Base-by-base conservation (phyloP, 2,113 vertebrate genomes). In the Marcusenius ussheri region DNA sequence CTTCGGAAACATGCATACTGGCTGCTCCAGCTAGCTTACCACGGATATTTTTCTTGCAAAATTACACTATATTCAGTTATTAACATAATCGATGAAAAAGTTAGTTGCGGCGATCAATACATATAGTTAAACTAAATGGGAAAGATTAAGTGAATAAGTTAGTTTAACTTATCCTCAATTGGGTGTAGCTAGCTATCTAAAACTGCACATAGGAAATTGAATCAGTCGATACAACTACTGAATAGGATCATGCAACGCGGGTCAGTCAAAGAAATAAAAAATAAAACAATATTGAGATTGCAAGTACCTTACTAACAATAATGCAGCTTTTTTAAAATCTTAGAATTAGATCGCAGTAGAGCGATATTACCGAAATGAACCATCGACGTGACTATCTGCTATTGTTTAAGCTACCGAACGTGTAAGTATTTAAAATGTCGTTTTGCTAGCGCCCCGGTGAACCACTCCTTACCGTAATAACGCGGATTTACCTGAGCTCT, bases 381-480 rank as follows among this genome's bases (percentile, higher is more conserved):
- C 13, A 5, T 47, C 27, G 4, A 6, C 21, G 24, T 35, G 0
- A 31, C 6, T 5, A 83, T 19, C 5, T 17, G 49, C 87, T 62
- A 89, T 4, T 46, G 8, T 27, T 11, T 31, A 27, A 58, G 9
- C 10, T 5, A 17, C 24, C 35, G 35, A 42, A 53, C n/a, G 47
- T 42, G 7, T 42, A 11, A 3, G 8, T 24, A 53, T 6, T 47
- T 49, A 7, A 77, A 13, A 31, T 27, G 47, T 27, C 45, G 5
- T 66, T 56, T 39, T 53, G 8, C 11, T 35, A 21, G 9, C 27
- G 83, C 35, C 42, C 47, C 17, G 87, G 56, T 2, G 45, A 66
- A 49, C 6, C 11, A 35, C 19, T 51, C 49, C 93, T 83, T 91
- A 95, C 95, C 95, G 87, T 83, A 93, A 89, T 70, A 51, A 74